Base-by-base conservation (phyloP, 1,140 invertebrate genomes). In the Drosophila dunni region DNA sequence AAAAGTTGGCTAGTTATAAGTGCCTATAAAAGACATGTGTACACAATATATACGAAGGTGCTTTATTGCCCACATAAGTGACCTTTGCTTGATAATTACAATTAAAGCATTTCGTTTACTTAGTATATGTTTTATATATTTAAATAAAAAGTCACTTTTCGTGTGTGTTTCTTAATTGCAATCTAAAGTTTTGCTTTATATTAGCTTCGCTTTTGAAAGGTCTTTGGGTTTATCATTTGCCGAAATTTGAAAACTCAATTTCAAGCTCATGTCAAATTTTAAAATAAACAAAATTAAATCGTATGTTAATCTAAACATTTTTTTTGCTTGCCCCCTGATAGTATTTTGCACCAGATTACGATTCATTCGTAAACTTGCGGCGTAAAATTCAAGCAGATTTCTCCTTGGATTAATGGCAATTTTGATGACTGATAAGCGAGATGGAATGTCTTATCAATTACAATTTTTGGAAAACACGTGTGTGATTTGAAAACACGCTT, bases 11-110 rank as follows among this genome's bases (percentile, higher is more conserved):
- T 44, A 6, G 34, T 24, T 61, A 7, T 44, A 17, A 38, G 13
- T 66, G 40, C 46, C 64, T 73, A 53, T 60, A 60, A 67, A 72
- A 57, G 7, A 36, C 34, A 13, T 33, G 24, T 38, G 36, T 6
- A 40, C 9, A 24, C 17, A 13, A 13, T 1, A 13, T 33, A 24
- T 51, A 44, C 9, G 17, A 38, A 54, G 36, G 34, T 42, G 36
- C 45, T 29, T 29, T 29, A 29, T 29, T 29, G 36, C 24, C 4
- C 36, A 11, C 60, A 29, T 42, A 51, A 17, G 44, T 34, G 44
- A 66, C 36, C 44, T 38, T 71, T 36, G 13, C 7, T 7, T 44
- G 8, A 11, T 4, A 38, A 24, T 15, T 11, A 3, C 9, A 44
- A 62, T 68, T 61, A 36, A 58, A 61, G 13, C 38, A 42, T 45